Evolutionary conservation across 2,888 invertebrate species (phyloP), one percentile per base, ranked within the genome.

Genomic region (Drosophila infuscata): DNA sequence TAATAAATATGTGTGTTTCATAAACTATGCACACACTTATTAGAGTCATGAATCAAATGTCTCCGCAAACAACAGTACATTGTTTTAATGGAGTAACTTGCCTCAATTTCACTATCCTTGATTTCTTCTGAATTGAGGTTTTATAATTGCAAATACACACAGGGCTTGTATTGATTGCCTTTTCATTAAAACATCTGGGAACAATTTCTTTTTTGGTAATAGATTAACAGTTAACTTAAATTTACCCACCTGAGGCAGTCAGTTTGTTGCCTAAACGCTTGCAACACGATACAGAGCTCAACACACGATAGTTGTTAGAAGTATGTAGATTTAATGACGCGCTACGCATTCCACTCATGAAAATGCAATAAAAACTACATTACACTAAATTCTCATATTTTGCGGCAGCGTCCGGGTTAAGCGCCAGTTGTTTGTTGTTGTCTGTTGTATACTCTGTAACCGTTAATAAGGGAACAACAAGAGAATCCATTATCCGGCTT

Each of bases 311-410:
- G 46, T 25, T 6, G 46, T 25, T 6, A 9, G 15, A 32, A 33
- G 54, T 57, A 67, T 71, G 46, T 48, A 67, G 67, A 73, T 69
- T 82, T 71, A 81, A 80, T 75, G 78, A 72, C 52, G 43, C 74
- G 63, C 74, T 82, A 79, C 69, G 73, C 83, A 83, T 85, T 81
- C 83, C 67, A 66, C 78, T 80, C 78, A 83, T 86, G 82, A 78
- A 82, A 78, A 73, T 78, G 87, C 80, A 86, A 84, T 87, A 84
- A 87, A 84, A 82, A 84, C 72, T 78, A 82, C 83, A 86, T 84
- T 82, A 79, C 76, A 82, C 81, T 82, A 84, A 83, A 84, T 85
- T 85, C 85, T 83, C 79, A 85, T 85, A 85, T 81, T 76, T 83
- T 77, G 68, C 74, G 43, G 62, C n/a, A 3, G 17, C 38, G 52